Base-by-base conservation (phyloP, 2,888 invertebrate genomes). In the Epinotia bilunana region DNA sequence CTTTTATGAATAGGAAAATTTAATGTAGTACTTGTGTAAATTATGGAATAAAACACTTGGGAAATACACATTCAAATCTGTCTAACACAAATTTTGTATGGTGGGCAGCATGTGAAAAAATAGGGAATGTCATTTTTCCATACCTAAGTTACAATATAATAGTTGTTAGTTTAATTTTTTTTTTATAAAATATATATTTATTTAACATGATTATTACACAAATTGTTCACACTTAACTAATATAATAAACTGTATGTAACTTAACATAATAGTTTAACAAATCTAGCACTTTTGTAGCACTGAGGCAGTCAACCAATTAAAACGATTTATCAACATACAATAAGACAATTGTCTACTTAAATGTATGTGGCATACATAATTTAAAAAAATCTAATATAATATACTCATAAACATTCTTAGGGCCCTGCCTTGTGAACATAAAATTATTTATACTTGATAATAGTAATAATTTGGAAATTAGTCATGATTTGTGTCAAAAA, bases 401-500 rank as follows among this genome's bases (percentile, higher is more conserved):
- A 46, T 5, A n/a, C 18, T 12, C 46, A 46, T n/a, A 69, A 69
- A n/a, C 2, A 16, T 16, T 12, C 33, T 60, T 23, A 60, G 61
- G 49, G 12, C 16, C 6, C 7, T 33, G 13, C 53, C 53, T 67
- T 61, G 23, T 39, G 62, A 60, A 61, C 7, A 55, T 53, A 46
- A 60, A 65, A 18, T 72, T 58, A 58, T 28, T 53, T 57, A 58
- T 49, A 55, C 39, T 39, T 39, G 4, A 39, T 39, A 49, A 57
- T n/a, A 55, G 39, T 33, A 46, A 3, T 39, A 12, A 57, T 57
- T 57, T 57, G 39, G 13, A 18, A 9, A 68, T 20, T 9, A 20
- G 43, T 28, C 71, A 61, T 71, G 53, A 71, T 71, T 53, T 60
- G 57, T 18, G 55, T n/a, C 3, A 23, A 28, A 33, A 20, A 68